phyloP scores from a whole-genome alignment of 2,888 invertebrate genomes.

The Epinotia brunnichana region DNA sequence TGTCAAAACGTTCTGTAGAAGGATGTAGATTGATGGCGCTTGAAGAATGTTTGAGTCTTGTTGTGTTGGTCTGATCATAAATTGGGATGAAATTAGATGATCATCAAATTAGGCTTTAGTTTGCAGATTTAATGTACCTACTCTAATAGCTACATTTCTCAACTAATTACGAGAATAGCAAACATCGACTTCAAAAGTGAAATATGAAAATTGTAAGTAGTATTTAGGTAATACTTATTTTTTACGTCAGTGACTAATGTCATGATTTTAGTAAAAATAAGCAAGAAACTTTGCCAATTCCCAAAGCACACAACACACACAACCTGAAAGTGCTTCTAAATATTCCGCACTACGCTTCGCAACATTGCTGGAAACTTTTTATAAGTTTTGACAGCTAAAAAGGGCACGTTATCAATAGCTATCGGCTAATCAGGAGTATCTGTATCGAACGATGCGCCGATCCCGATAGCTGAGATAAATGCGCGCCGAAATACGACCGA shows the following conservation, averaged over 20 bases:
- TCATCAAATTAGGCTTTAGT: background rate
- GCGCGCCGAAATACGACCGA: constrained; percentile 76
- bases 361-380: constrained; percentile 1
- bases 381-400: constrained; percentile 36
- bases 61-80: background rate
- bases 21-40: background rate
- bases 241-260: too few species aligned
- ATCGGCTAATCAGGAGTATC: constrained; percentile 75
- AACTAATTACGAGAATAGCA: too few species aligned
- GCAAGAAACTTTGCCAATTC: too few species aligned
- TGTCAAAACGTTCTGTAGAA: constrained; percentile 33
- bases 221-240: too few species aligned
- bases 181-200: background rate
- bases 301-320: too few species aligned
- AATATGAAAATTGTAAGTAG: too few species aligned
- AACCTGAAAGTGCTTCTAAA: background rate
- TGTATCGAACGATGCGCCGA: constrained; percentile 70
- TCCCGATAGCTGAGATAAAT: constrained; percentile 75
- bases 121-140: too few species aligned
- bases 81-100: background rate
- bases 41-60: background rate
- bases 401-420: constrained; percentile 54
- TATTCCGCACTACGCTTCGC: background rate
- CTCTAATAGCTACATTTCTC: too few species aligned
- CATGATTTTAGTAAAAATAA: too few species aligned